Evolutionary conservation across 2,888 invertebrate species (phyloP).

Genomic region (Volucella bombylans): DNA sequence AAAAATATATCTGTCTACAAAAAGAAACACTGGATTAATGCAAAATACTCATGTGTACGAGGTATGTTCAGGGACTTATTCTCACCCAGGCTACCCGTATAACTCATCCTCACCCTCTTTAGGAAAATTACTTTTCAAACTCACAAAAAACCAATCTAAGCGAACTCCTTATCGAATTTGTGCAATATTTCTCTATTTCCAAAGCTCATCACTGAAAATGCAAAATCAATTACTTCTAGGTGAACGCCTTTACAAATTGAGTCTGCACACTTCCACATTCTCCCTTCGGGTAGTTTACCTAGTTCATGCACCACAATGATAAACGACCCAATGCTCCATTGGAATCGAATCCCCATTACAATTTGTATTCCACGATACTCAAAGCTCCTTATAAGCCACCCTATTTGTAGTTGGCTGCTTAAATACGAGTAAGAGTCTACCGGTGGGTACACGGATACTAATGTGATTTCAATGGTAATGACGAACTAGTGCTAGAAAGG

Average conservation of each 20-base stretch:
- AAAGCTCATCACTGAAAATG: slow-evolving; percentile 60
- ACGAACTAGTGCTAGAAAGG: slow-evolving; percentile 29
- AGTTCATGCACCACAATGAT: slow-evolving; percentile 39
- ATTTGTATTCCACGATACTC: slow-evolving; percentile 56
- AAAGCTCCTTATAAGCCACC: slow-evolving; percentile 63
- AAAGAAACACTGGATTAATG: too few relatives aligned
- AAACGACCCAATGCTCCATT: slow-evolving; percentile 62
- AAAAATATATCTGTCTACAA: too few relatives aligned
- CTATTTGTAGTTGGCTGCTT: slow-evolving; percentile 37
- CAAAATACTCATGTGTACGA: too few relatives aligned
- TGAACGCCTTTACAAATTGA: slow-evolving; percentile 25
- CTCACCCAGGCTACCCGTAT: too few relatives aligned
- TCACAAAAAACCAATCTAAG: too few relatives aligned
- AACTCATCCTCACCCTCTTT: too few relatives aligned
- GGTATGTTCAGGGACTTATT: too few relatives aligned
- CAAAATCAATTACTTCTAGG: slow-evolving; percentile 64
- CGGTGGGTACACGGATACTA: neutral
- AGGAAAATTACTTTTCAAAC: too few relatives aligned
- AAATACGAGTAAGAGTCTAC: slow-evolving; percentile 4
- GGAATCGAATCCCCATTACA: slow-evolving; percentile 67
- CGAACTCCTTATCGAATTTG: neutral
- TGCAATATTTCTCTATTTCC: slow-evolving; percentile 34
- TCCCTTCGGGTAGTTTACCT: slow-evolving; percentile 14
- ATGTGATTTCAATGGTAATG: slow-evolving; percentile 56
- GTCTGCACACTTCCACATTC: neutral